phyloP scores from a whole-genome alignment of 2,888 invertebrate species.

The Hecatera dysodea region DNA sequence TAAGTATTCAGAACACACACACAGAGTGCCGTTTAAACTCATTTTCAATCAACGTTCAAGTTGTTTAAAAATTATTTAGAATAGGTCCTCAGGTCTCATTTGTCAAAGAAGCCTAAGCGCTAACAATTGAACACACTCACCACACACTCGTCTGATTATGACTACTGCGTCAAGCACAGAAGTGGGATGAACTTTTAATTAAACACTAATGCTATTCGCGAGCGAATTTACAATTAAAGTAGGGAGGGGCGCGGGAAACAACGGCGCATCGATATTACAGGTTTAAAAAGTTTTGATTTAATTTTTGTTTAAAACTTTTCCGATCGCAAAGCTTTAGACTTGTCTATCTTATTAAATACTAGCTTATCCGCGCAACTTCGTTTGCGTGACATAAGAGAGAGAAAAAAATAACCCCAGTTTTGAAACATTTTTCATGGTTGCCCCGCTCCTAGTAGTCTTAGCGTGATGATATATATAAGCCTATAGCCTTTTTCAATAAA shows the following conservation, averaged over 20 bases:
- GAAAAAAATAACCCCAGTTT: too few species aligned
- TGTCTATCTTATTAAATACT: neutral
- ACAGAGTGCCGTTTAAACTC: too few species aligned
- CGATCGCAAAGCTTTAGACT: neutral
- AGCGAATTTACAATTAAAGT: slow-evolving; percentile 82
- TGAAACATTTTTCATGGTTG: too few species aligned
- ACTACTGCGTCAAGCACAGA: slow-evolving; percentile 77
- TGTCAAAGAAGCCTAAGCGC: neutral
- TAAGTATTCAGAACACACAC: too few species aligned
- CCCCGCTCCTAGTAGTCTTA: too few species aligned
- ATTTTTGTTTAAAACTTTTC: neutral
- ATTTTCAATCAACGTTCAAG: too few species aligned
- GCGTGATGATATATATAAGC: too few species aligned
- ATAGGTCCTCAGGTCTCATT: too few species aligned
- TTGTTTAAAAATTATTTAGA: too few species aligned
- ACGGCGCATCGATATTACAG: slow-evolving; percentile 64
- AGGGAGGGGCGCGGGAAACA: slow-evolving; percentile 73
- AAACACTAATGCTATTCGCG: slow-evolving; percentile 86
- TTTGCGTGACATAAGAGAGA: too few species aligned
- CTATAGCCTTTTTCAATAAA: too few species aligned
- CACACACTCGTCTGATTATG: slow-evolving; percentile 68
- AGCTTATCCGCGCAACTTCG: too few species aligned
- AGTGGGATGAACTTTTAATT: slow-evolving; percentile 86
- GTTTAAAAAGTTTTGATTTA: slow-evolving; percentile 3
- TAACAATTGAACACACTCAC: slow-evolving; percentile 22